Percentiles rank a stretch among this genome's conserved stretches.
Conservation (phyloP, 2,888 invertebrate species). For the Corbicula japonica region DNA sequence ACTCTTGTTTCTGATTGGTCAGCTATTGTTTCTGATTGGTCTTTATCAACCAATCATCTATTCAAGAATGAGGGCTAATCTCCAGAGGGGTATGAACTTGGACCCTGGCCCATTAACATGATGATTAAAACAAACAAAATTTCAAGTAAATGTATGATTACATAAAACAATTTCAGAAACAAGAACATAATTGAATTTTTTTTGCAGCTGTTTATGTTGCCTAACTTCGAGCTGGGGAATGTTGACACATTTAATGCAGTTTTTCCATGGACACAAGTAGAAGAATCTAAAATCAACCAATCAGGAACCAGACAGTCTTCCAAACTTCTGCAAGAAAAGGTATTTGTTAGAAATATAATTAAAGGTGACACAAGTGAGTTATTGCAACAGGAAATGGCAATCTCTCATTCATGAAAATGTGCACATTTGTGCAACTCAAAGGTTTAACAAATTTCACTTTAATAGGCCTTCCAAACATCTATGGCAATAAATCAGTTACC, state of each 20-base stretch:
- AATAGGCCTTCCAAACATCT: too few species aligned
- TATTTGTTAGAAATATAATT: too few species aligned
- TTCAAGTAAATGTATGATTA: neutral
- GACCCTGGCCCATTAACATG: neutral
- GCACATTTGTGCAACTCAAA: too few species aligned
- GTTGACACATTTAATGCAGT: constrained; percentile 94
- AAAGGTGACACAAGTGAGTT: too few species aligned
- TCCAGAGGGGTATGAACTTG: neutral
- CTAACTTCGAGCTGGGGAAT: constrained; percentile 93
- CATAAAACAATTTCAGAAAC: neutral
- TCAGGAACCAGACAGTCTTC: constrained; percentile 84
- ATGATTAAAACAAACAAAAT: neutral
- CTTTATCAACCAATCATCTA: neutral
- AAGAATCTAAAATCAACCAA: constrained; percentile 72
- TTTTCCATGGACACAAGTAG: constrained; percentile 90
- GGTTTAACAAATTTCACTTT: too few species aligned
- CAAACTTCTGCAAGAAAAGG: constrained; percentile 93
- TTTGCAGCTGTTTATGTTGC: constrained; percentile 91
- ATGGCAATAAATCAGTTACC: too few species aligned
- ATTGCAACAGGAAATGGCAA: too few species aligned
- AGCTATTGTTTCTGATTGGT: neutral
- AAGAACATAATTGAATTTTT: neutral
- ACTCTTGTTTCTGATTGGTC: neutral
- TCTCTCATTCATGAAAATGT: too few species aligned
- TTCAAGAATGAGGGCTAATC: neutral